phyloP scores from a whole-genome alignment of 2,113 vertebrate genomes.

The Porphyrio hochstetteri region DNA sequence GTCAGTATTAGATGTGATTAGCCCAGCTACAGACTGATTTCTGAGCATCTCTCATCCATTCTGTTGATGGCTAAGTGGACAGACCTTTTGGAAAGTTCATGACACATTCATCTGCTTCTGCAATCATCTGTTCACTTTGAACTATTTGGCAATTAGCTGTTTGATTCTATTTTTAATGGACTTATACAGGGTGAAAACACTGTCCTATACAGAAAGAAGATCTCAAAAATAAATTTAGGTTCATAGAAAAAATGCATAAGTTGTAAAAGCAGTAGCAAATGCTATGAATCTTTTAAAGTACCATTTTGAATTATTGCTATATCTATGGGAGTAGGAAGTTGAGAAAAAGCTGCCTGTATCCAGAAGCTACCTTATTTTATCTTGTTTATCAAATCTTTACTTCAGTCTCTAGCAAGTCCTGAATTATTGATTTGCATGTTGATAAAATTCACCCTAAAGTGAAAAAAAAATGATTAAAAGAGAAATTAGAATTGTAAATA shows the following conservation, averaged over 20 bases:
- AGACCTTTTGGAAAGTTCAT: background rate
- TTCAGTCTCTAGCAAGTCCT: slow-evolving; percentile 20
- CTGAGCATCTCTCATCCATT: background rate
- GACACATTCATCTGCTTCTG: background rate
- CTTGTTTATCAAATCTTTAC: slow-evolving; percentile 18
- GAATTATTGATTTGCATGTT: slow-evolving; percentile 53
- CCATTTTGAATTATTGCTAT: background rate
- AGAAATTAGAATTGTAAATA: slow-evolving; percentile 45
- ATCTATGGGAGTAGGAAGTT: background rate
- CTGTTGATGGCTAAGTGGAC: background rate
- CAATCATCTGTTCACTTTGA: background rate
- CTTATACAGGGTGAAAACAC: background rate
- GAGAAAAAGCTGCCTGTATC: background rate
- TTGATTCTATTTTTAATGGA: background rate
- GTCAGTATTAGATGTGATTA: background rate
- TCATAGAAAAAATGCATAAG: background rate
- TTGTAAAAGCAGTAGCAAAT: background rate
- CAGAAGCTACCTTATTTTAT: background rate
- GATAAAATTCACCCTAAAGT: slow-evolving; percentile 38
- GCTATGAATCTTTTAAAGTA: background rate
- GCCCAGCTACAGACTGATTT: background rate
- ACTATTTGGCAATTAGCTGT: background rate
- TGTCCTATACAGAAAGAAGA: background rate
- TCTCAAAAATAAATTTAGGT: background rate
- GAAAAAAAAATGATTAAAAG: slow-evolving; percentile 43